These are phyloP conservation scores for Myotis brandtii DNA, from an alignment of 2,113 vertebrate species.

Conservation along the genomic window DNA sequence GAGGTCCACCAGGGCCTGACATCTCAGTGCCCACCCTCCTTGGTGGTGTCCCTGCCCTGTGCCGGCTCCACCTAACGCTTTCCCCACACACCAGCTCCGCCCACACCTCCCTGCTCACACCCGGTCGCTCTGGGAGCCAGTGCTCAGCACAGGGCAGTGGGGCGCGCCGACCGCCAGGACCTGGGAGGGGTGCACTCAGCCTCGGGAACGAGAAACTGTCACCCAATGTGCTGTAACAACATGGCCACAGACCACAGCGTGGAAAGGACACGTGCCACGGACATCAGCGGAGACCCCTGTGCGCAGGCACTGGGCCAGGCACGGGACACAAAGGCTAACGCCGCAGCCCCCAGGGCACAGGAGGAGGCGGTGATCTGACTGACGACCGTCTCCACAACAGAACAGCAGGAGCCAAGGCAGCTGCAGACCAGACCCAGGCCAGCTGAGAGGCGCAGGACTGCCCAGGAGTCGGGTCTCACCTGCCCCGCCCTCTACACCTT, in stretches of 20 bases:
- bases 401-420: background rate
- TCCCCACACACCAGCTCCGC: background rate
- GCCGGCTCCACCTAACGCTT: rapidly evolving
- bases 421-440: background rate
- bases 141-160: rapidly evolving
- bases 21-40: background rate
- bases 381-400: rapidly evolving
- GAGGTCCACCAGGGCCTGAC: too few relatives aligned
- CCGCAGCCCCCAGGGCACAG: background rate
- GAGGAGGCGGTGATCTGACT: rapidly evolving
- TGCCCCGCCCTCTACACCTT: background rate
- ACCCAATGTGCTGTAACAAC: rapidly evolving
- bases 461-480: background rate
- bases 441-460: too few relatives aligned
- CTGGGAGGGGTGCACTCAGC: background rate
- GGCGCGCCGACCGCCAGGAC: background rate
- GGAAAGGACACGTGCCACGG: rapidly evolving
- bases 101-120: background rate
- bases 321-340: rapidly evolving
- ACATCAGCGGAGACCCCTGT: background rate
- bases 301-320: background rate
- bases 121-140: rapidly evolving
- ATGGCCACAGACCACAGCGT: rapidly evolving
- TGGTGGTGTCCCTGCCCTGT: rapidly evolving
- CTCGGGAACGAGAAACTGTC: background rate